Conservation (phyloP, 2,888 invertebrate genomes). For the Cephalotes varians region DNA sequence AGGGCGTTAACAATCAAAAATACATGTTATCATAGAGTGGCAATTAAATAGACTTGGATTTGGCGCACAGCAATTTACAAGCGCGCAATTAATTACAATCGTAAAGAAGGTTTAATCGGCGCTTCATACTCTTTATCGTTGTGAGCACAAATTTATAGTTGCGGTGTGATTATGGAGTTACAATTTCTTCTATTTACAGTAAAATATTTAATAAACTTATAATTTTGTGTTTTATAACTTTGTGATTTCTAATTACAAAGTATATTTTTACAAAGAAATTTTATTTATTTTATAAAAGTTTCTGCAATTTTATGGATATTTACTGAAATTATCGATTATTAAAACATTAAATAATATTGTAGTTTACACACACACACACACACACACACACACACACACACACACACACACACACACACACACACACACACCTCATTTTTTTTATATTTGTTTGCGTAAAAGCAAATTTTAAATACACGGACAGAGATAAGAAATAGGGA, state of each 20-base stretch:
- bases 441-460: no score
- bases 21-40: conserved; percentile 17
- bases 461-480: no score
- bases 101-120: conserved; percentile 32
- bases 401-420: no score
- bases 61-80: conserved; percentile 7
- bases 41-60: conserved; percentile 51
- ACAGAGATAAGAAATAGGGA: no score
- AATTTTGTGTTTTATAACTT: neutral
- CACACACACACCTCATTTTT: no score
- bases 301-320: neutral
- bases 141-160: neutral
- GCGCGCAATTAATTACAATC: conserved; percentile 23
- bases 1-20: conserved; percentile 48
- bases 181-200: neutral
- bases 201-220: neutral
- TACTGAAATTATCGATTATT: neutral
- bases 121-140: neutral
- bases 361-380: no score
- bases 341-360: neutral
- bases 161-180: neutral
- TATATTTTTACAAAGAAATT: conserved; percentile 2
- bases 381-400: no score
- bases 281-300: neutral
- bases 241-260: neutral